Evolutionary conservation across 2,797 vertebrate genomes (phyloP), one percentile per base, ranked within the genome.

Genomic region (Megalops cyprinoides): DNA sequence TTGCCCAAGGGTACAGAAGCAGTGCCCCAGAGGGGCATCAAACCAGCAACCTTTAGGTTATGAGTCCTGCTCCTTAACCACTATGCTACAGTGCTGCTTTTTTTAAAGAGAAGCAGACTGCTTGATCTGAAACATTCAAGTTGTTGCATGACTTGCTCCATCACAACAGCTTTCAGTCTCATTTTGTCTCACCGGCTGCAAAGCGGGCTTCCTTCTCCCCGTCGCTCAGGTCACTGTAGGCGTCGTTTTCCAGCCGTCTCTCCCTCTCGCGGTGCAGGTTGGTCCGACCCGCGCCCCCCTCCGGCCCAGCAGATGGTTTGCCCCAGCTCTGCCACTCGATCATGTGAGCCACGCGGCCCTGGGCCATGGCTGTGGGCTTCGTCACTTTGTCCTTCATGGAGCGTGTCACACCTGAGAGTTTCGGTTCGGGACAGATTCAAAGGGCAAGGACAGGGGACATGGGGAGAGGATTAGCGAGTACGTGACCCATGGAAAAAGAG

Each of bases 291-390:
- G 88, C 84, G 37, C 93, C 92, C 0, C 96, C 96, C 25, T 88
- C 86, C 1, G 96, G 96, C 62, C 97, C 97, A 0, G 95, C 96
- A 0, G 94, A 94, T 0, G 94, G 93, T 81, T 95, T 96, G 81
- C 95, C 96, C 98, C 98, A 99, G 85, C 97, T 98, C 92, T 99
- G 98, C 98, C 98, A 99, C 83, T 99, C 98, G 31, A 99, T 98
- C 97, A 99, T 99, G 90, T 99, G 98, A 15, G 98, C 98, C 25
- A 99, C 97, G 0, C 95, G 95, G 80, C 98, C 98, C 87, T 97
- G 96, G 0, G 97, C 98, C 97, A 99, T 97, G 67, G 97, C 97
- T 0, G 98, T 99, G 84, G 98, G 98, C 92, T 99, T 99, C 56
- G 98, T 99, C 87, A 99, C 97, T 1, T 98, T 97, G 92, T 99